Base-by-base conservation (phyloP, 92 coral and sea anemone genomes). In the Porites lobata region DNA sequence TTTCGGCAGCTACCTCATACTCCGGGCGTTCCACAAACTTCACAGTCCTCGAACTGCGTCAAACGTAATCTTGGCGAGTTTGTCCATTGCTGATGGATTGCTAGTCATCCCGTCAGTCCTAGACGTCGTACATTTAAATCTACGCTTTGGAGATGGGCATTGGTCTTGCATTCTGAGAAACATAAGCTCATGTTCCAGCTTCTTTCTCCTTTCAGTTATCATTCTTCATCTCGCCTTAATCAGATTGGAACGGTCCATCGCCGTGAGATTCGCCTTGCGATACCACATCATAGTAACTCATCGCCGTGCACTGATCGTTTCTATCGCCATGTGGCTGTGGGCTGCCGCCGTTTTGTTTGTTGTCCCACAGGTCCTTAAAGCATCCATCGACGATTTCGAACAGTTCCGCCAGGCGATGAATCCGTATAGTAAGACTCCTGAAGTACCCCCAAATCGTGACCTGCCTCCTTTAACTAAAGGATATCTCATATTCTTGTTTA, bases 171-270 rank as follows among this genome's bases (percentile, higher is more conserved):
- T 3, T 20, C 13, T 67, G 22, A 10, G 71, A 38, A 22, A 21
- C 10, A 1, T 13, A 0, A 67, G 38, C 71, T 12, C 71, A 51
- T 13, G 7, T 9, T 81, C 32, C 22, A 66, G 64, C 76, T 50
- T 52, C 8, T 17, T 67, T 9, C 71, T 81, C 21, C 22, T 64
- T 11, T 15, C 65, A 26, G 58, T 81, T 9, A 69, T 81, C 50
- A 81, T 67, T 81, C 76, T 67, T 15, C 85, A 81, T 18, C 76
- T 81, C 26, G 76, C 76, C 24, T 68, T 81, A 26, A 81, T 81
- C 71, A 81, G 85, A n/a, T n/a, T 69, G 14, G 77, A 81, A 24
- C 76, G 85, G n/a, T 53, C 69, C 32, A 81, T 81, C 76, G 76
- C 85, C 76, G 29, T 81, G 52, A 81, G 57, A 53, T 81, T 68